These are phyloP conservation scores for Pyrocoelia pectoralis DNA, from an alignment of 2,888 invertebrate species.

Conservation along the genomic window DNA sequence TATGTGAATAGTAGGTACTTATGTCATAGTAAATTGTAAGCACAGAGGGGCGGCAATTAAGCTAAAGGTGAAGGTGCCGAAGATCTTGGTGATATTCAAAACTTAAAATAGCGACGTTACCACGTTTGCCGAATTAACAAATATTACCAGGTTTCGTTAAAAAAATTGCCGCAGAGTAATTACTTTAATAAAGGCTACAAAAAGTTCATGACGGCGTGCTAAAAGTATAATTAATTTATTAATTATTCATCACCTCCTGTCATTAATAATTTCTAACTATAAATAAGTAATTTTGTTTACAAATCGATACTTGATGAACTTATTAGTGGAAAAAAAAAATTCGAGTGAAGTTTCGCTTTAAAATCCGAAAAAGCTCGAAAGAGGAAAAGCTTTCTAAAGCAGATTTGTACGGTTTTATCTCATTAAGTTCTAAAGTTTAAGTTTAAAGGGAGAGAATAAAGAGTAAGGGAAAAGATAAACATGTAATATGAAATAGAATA, in stretches of 20 bases:
- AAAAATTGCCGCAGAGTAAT: too few relatives aligned
- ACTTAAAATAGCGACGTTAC: too few relatives aligned
- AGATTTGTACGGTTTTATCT: background rate
- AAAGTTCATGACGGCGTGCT: too few relatives aligned
- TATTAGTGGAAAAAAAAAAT: background rate
- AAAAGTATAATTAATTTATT: background rate
- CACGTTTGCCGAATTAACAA: too few relatives aligned
- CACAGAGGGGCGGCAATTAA: too few relatives aligned
- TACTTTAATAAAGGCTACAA: too few relatives aligned
- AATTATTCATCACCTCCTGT: background rate
- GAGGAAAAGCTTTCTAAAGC: background rate
- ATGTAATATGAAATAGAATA: constrained; percentile 1
- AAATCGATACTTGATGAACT: background rate
- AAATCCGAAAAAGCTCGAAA: background rate
- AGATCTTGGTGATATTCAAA: too few relatives aligned
- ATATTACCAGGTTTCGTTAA: too few relatives aligned
- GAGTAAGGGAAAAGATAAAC: background rate
- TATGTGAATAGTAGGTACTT: too few relatives aligned
- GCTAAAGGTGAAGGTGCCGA: too few relatives aligned
- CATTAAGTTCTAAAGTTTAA: background rate
- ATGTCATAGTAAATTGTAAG: too few relatives aligned
- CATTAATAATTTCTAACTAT: background rate
- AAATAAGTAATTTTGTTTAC: background rate
- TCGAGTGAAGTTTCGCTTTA: background rate
- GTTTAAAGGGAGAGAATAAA: background rate